These are phyloP conservation scores for Nannospalax galili DNA, from an alignment of 2,113 vertebrate genomes.

Conservation along the genomic window DNA sequence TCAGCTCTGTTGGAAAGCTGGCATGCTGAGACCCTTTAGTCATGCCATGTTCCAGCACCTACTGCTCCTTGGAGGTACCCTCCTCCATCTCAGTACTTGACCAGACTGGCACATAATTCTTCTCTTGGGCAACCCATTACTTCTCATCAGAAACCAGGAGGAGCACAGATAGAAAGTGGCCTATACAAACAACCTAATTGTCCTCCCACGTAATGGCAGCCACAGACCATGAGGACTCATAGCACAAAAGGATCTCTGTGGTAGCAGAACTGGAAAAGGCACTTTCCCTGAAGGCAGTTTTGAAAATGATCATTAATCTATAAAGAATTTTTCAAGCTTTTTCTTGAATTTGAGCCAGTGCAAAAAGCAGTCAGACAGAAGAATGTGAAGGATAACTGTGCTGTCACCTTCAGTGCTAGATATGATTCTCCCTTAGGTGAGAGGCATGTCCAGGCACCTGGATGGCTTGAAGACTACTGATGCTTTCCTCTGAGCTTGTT, in stretches of 20 bases:
- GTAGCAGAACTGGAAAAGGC: slow-evolving; percentile 80
- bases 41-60: slow-evolving; percentile 57
- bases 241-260: slow-evolving; percentile 68
- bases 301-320: slow-evolving; percentile 66
- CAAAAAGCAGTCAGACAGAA: slow-evolving; percentile 51
- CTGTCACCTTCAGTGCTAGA: neutral
- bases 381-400: slow-evolving; percentile 35
- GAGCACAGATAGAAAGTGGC: slow-evolving; percentile 40
- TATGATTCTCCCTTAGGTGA: neutral
- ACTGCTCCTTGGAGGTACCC: slow-evolving; percentile 21
- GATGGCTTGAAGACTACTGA: slow-evolving; percentile 74
- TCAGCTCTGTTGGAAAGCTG: slow-evolving; percentile 64
- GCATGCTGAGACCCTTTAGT: slow-evolving; percentile 68
- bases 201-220: slow-evolving; percentile 43
- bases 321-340: slow-evolving; percentile 51
- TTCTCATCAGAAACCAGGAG: slow-evolving; percentile 54
- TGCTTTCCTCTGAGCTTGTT: slow-evolving; percentile 46
- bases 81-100: slow-evolving; percentile 17
- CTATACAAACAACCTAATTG: neutral
- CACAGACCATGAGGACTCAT: slow-evolving; percentile 69
- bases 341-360: slow-evolving; percentile 53
- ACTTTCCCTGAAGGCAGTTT: slow-evolving; percentile 78
- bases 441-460: neutral
- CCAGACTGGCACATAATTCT: slow-evolving; percentile 45
- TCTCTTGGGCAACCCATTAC: slow-evolving; percentile 57